A percentile compares a stretch with the other conserved stretches of the same genome.
phyloP scores from a whole-genome alignment of 2,797 vertebrate species.

The Gymnoscopelus microlampas region DNA sequence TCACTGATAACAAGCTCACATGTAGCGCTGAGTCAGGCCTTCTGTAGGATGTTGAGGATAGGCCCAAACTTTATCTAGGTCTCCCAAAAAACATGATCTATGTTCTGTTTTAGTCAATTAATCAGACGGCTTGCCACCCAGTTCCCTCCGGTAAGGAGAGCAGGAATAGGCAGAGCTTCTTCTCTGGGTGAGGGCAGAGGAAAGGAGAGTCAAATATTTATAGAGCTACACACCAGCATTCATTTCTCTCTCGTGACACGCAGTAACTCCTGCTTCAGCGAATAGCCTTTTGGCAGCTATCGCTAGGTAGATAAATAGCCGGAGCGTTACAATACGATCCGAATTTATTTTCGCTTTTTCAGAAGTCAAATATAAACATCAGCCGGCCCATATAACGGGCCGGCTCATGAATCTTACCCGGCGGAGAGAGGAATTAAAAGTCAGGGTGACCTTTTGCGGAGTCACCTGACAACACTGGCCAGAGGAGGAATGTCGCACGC shows the following conservation, averaged over 20 bases:
- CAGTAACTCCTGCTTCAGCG: constrained; percentile 66
- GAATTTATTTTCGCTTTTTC: constrained; percentile 63
- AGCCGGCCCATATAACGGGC: constrained; percentile 47
- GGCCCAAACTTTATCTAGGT: constrained; percentile 80
- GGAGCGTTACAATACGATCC: constrained; percentile 52
- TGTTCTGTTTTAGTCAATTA: constrained; percentile 79
- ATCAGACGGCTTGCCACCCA: constrained; percentile 75
- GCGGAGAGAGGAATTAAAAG: constrained; percentile 62
- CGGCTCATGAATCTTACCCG: constrained; percentile 59
- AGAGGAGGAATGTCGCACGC: constrained; percentile 48
- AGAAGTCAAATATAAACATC: constrained; percentile 69
- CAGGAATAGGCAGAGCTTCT: constrained; percentile 71
- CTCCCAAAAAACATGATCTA: constrained; percentile 80
- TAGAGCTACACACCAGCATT: constrained; percentile 68
- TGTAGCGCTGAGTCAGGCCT: constrained; percentile 81
- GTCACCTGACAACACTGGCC: constrained; percentile 55
- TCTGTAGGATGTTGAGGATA: constrained; percentile 69
- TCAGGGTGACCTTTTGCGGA: constrained; percentile 72
- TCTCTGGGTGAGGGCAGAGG: constrained; percentile 62
- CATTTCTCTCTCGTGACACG: constrained; percentile 75
- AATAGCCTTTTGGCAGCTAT: constrained; percentile 64
- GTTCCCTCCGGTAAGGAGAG: constrained; percentile 78
- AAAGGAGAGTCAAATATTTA: constrained; percentile 81
- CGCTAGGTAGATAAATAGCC: constrained; percentile 62
- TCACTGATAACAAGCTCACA: constrained; percentile 69